These are phyloP conservation scores for Archilochus colubris DNA, from an alignment of 2,113 vertebrate species.

Conservation along the genomic window DNA sequence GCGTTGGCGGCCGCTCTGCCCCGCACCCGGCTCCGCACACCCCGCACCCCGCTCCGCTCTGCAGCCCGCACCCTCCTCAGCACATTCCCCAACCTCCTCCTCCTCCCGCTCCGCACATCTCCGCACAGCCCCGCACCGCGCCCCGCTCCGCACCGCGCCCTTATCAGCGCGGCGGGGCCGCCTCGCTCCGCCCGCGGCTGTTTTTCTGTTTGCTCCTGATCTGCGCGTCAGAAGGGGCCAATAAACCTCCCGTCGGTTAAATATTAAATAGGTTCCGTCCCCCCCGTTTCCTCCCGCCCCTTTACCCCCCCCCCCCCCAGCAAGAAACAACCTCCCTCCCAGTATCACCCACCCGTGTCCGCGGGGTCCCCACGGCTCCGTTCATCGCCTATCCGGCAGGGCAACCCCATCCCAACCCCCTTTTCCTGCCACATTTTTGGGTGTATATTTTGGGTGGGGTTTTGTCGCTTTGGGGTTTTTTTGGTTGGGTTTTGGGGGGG, in stretches of 20 bases:
- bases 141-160: neutral
- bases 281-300: neutral
- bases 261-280: slow-evolving; percentile 30
- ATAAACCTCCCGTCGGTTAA: slow-evolving; percentile 58
- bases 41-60: neutral
- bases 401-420: too few species aligned
- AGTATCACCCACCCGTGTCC: neutral
- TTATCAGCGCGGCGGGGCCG: slow-evolving; percentile 29
- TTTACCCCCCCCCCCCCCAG: too few species aligned
- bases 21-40: too few species aligned
- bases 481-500: neutral
- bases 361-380: neutral
- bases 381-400: neutral
- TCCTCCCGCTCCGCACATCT: neutral
- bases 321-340: neutral
- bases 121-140: neutral
- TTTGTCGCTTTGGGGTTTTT: neutral
- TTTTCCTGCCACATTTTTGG: neutral
- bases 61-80: neutral
- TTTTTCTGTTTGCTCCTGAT: slow-evolving; percentile 51
- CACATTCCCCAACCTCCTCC: neutral
- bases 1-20: too few species aligned
- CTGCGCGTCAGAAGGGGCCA: slow-evolving; percentile 26
- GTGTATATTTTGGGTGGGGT: neutral
- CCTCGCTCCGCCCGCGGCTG: slow-evolving; percentile 4